phyloP scores from a whole-genome alignment of 2,113 vertebrate genomes.

The Salvelinus fontinalis region DNA sequence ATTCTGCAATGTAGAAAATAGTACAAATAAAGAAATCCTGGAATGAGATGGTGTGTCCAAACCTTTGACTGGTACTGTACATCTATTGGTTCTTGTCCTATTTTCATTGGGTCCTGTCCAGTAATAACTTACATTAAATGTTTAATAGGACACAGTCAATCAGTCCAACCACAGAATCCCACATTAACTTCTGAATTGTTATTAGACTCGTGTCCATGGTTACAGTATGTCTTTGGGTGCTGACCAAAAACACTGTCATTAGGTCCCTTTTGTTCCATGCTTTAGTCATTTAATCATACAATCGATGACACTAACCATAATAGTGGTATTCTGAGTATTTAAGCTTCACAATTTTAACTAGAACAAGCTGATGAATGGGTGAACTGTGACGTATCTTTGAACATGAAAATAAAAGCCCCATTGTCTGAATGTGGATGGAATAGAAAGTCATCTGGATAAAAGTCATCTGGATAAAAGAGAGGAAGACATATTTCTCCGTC shows the following conservation, averaged over 20 bases:
- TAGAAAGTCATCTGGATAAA: neutral
- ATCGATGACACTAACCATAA: too few species aligned
- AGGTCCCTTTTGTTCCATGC: too few species aligned
- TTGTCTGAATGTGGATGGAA: neutral
- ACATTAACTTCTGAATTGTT: neutral
- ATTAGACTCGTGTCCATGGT: neutral
- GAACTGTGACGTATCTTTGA: neutral
- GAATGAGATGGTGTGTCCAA: too few species aligned
- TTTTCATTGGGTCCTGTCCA: neutral
- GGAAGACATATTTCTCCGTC: neutral
- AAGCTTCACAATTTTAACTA: too few species aligned
- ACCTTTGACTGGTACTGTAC: too few species aligned
- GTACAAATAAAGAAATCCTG: too few species aligned
- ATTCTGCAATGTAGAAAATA: too few species aligned
- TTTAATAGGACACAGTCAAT: constrained; percentile 3
- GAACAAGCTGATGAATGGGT: neutral
- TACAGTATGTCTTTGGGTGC: too few species aligned
- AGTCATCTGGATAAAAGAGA: neutral
- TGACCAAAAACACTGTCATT: too few species aligned
- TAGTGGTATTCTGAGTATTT: too few species aligned
- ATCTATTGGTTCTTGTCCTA: too few species aligned
- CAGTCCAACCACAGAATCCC: neutral
- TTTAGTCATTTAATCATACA: too few species aligned
- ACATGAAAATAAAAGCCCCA: neutral
- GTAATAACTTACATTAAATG: neutral